Evolutionary conservation across 2,797 vertebrate genomes (phyloP).

Genomic region (Phoeniculus purpureus): DNA sequence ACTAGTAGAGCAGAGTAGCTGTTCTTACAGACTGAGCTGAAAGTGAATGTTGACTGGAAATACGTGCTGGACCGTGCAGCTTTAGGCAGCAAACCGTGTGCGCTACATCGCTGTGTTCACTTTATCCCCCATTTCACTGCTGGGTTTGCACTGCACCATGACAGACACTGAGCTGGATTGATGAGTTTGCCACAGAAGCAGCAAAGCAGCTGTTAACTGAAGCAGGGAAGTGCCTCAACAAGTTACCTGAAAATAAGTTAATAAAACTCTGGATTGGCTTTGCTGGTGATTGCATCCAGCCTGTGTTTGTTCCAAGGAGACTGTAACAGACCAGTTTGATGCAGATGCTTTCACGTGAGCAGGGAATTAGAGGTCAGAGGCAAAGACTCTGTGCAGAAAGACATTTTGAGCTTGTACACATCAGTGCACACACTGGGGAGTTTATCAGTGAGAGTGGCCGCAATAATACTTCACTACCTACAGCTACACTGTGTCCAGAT

Average conservation of each 20-base stretch:
- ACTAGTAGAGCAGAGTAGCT: background rate
- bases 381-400: background rate
- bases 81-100: background rate
- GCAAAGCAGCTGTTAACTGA: conserved; percentile 9
- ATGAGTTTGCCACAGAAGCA: background rate
- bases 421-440: background rate
- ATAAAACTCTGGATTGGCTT: background rate
- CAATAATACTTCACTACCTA: background rate
- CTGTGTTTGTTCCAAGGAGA: background rate
- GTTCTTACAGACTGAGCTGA: background rate
- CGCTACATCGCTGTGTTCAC: background rate
- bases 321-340: background rate
- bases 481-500: background rate
- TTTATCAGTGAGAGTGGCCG: background rate
- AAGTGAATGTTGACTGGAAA: background rate
- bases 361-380: background rate
- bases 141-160: background rate
- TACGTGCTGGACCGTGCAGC: background rate
- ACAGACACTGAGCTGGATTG: background rate
- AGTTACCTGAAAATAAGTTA: conserved; percentile 30
- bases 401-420: background rate
- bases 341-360: background rate
- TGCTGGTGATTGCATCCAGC: background rate
- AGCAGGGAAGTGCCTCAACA: conserved; percentile 18
- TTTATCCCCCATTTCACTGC: background rate